Conservation (phyloP, 2,888 invertebrate species). For the Thera britannica region DNA sequence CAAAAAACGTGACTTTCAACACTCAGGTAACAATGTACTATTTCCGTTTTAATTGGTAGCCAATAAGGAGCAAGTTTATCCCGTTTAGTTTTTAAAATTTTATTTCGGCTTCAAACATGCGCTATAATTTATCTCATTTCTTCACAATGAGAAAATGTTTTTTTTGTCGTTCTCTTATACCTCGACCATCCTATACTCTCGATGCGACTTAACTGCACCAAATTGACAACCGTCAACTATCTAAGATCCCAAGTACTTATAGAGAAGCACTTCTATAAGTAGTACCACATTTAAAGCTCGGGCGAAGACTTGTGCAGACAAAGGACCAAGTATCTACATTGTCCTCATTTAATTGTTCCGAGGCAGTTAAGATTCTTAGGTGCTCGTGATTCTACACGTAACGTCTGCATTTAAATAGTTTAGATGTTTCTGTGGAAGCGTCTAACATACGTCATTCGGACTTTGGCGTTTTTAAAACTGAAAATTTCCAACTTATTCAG, state of each 20-base stretch:
- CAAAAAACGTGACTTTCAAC: too few species aligned
- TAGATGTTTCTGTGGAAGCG: background rate
- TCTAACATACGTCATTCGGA: background rate
- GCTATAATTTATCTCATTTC: too few species aligned
- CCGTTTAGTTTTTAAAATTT: too few species aligned
- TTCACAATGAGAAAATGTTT: too few species aligned
- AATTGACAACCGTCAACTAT: constrained; percentile 5
- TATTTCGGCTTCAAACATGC: too few species aligned
- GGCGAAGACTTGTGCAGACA: constrained; percentile 35
- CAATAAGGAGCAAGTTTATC: too few species aligned
- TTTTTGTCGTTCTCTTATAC: too few species aligned
- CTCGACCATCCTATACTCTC: background rate
- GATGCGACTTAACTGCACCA: background rate
- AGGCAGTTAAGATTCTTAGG: constrained; percentile 45
- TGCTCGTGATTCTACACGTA: constrained; percentile 43
- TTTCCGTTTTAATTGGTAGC: too few species aligned
- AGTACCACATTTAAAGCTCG: constrained; percentile 34
- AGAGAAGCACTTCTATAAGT: constrained; percentile 22
- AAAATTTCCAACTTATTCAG: background rate
- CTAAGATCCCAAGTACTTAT: background rate
- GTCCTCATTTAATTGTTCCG: constrained; percentile 45
- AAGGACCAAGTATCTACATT: constrained; percentile 33
- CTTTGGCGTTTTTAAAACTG: background rate
- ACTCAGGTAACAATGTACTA: too few species aligned
- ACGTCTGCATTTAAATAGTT: constrained; percentile 27